Base-by-base conservation (phyloP, 2,888 invertebrate genomes). In the Papilio protenor region DNA sequence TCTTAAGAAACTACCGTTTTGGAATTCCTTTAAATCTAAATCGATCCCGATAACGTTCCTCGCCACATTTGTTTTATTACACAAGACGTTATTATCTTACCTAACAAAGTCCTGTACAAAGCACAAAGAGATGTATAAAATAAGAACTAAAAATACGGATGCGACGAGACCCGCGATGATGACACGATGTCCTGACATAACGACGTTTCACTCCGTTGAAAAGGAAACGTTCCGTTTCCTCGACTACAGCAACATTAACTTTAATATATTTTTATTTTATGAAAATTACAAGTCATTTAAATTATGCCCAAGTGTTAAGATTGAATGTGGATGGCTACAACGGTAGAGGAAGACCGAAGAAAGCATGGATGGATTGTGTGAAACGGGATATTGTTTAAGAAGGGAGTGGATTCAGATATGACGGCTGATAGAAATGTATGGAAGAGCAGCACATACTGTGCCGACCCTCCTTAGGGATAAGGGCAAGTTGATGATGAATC, bases 141-240 rank as follows among this genome's bases (percentile, higher is more conserved):
- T 49, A 55, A 33, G 6, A 76, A 71, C 45, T 33, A 74, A 77
- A 73, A 70, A 70, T 14, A 55, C 71, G 81, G 79, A 83, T 82
- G 83, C 75, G 75, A 81, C 55, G 71, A 82, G 79, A 81, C 76
- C 76, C 73, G 71, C 81, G 73, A 77, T 66, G 79, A 77, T 79
- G 81, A 81, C 79, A 77, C 21, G 77, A 76, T 76, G 75, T 78
- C 69, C 75, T 59, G 79, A 69, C 79, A 76, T 84, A 86, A 85
- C 83, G 85, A 85, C 81, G 81, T 79, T 84, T 79, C 79, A 81
- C 81, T 76, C 76, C 70, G 70, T 76, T 76, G 71, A 75, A 73
- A 69, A 78, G 78, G 78, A 78, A 78, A 76, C 76, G 75, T 45
- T 45, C 52, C 76, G 73, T 78, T 76, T 75, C 75, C 75, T 77